Evolutionary conservation across 2,888 invertebrate species (phyloP).

Genomic region (Sminthurinus aureus): DNA sequence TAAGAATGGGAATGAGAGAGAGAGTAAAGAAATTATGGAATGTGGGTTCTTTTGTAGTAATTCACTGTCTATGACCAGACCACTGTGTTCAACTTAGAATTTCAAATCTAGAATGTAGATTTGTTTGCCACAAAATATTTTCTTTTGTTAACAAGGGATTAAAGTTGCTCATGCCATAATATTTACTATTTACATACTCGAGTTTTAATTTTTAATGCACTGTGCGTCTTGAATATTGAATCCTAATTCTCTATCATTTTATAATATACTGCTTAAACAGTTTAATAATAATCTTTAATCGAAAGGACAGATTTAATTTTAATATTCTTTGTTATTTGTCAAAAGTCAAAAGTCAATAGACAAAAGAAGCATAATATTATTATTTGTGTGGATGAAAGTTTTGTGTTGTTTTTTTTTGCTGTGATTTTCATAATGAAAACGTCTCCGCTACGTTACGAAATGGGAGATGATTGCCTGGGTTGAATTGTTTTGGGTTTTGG

Average conservation of each 20-base stretch:
- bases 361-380: neutral
- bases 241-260: neutral
- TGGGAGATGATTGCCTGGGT: slow-evolving; percentile 40
- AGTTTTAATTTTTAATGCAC: no score
- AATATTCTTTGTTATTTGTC: no score
- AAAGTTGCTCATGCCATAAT: neutral
- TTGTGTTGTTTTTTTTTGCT: slow-evolving; percentile 24
- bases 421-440: slow-evolving; percentile 42
- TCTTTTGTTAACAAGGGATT: neutral
- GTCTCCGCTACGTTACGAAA: slow-evolving; percentile 35
- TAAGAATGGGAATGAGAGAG: neutral
- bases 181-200: neutral
- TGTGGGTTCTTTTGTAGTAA: slow-evolving; percentile 19
- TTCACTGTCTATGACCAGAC: neutral
- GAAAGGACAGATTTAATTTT: neutral
- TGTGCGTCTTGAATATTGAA: no score
- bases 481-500: slow-evolving; percentile 34
- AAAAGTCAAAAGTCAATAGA: no score
- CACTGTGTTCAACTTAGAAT: neutral
- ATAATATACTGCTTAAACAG: neutral
- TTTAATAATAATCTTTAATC: no score
- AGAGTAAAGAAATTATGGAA: slow-evolving; percentile 21
- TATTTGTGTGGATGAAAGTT: slow-evolving; percentile 2
- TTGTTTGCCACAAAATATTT: neutral
- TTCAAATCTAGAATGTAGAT: neutral